Evolutionary conservation across 2,888 invertebrate species (phyloP).

Genomic region (Anodontia alba): DNA sequence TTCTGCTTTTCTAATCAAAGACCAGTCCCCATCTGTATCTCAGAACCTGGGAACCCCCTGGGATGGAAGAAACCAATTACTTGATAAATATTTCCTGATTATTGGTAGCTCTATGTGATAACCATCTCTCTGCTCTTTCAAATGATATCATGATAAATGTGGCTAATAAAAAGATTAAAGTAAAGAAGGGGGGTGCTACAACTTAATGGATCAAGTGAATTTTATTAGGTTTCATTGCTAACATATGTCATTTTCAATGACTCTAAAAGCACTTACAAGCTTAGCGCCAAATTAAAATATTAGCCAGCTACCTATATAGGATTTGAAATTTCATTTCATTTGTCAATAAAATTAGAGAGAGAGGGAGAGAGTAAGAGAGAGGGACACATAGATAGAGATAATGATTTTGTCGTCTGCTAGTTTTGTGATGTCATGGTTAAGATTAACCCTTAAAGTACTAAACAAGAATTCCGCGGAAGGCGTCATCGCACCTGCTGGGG

Average conservation of each 20-base stretch:
- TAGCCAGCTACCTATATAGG: too few species aligned
- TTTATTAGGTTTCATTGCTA: not conserved
- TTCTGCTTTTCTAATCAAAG: not conserved
- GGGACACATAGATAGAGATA: too few species aligned
- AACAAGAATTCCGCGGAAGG: too few species aligned
- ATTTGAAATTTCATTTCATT: too few species aligned
- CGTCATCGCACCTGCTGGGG: too few species aligned
- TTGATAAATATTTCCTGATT: slow-evolving; percentile 10
- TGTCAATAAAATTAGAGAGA: too few species aligned
- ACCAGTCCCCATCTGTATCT: not conserved
- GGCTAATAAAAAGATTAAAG: slow-evolving; percentile 16
- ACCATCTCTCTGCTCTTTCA: slow-evolving; percentile 2
- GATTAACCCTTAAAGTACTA: too few species aligned
- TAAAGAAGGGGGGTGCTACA: not conserved
- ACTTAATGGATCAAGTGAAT: slow-evolving; percentile 10
- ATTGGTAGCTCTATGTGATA: not conserved
- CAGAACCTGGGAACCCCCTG: not conserved
- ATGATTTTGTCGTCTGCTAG: too few species aligned
- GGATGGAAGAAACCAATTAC: not conserved
- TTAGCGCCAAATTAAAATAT: too few species aligned
- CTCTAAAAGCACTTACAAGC: not conserved
- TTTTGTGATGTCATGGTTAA: too few species aligned
- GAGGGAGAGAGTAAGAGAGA: too few species aligned
- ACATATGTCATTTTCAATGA: not conserved
- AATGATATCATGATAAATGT: slow-evolving; percentile 3